Evolutionary conservation across 2,888 invertebrate genomes (phyloP).

Genomic region (Lepidocyrtoides sp.): DNA sequence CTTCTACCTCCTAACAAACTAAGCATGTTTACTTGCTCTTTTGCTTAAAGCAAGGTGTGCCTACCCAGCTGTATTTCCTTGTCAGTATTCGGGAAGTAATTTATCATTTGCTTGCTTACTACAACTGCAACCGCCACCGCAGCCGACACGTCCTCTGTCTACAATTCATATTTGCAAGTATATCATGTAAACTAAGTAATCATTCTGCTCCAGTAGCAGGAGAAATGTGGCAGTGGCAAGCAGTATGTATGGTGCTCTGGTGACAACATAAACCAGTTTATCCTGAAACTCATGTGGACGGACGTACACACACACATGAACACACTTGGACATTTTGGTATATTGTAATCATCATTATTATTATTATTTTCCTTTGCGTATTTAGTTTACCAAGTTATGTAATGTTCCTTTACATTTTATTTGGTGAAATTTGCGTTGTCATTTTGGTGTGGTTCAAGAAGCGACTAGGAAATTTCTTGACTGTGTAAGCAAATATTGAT

Average conservation of each 20-base stretch:
- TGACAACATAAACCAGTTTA: constrained; percentile 25
- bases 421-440: neutral
- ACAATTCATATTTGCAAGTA: constrained; percentile 46
- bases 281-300: neutral
- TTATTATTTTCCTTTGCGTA: neutral
- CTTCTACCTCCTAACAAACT: neutral
- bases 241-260: neutral
- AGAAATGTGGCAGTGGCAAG: neutral
- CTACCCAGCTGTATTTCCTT: constrained; percentile 70
- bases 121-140: neutral
- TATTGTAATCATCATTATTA: neutral
- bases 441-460: neutral
- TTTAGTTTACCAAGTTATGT: neutral
- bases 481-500: constrained; percentile 71
- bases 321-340: neutral
- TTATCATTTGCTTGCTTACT: constrained; percentile 63
- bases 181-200: constrained; percentile 3
- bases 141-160: constrained; percentile 22
- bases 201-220: constrained; percentile 1
- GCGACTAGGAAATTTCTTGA: constrained; percentile 40
- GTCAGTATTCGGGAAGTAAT: constrained; percentile 71
- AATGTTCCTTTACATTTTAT: constrained; percentile 5
- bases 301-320: neutral
- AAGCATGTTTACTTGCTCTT: constrained; percentile 36
- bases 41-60: constrained; percentile 59